These are phyloP conservation scores for Sialia sialis DNA, from an alignment of 2,113 vertebrate species.

Conservation along the genomic window DNA sequence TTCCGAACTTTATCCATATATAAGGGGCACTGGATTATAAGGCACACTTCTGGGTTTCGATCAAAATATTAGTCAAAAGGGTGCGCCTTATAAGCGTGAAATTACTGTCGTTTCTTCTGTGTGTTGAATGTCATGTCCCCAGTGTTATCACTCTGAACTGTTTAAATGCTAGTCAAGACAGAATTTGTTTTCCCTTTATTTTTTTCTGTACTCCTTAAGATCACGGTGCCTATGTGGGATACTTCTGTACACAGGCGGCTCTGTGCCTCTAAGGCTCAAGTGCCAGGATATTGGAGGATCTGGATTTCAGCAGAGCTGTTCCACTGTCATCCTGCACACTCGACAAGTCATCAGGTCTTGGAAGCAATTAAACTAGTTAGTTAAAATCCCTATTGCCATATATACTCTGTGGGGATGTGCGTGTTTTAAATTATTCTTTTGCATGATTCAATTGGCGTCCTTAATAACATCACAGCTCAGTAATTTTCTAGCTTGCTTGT, in stretches of 20 bases:
- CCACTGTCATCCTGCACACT: neutral
- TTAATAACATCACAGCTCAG: neutral
- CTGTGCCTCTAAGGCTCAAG: neutral
- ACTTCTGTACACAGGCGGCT: rapidly evolving
- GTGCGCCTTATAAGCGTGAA: too few relatives aligned
- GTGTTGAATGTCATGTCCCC: neutral
- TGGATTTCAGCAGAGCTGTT: neutral
- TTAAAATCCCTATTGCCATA: neutral
- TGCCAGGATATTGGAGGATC: neutral
- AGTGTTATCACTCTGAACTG: neutral
- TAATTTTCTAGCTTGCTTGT: neutral
- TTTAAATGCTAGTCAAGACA: neutral
- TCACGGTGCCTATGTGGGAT: neutral
- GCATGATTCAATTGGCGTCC: neutral
- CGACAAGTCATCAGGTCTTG: neutral
- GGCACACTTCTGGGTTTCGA: too few relatives aligned
- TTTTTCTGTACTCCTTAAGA: neutral
- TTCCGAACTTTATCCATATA: too few relatives aligned
- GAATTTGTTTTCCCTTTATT: neutral
- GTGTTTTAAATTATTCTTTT: neutral
- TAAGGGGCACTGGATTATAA: too few relatives aligned
- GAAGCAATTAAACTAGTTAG: neutral
- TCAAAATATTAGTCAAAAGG: too few relatives aligned
- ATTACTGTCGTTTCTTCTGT: neutral
- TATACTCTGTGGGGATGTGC: rapidly evolving